Evolutionary conservation across 2,113 vertebrate genomes (phyloP).

Genomic region (Tupaia chinensis): DNA sequence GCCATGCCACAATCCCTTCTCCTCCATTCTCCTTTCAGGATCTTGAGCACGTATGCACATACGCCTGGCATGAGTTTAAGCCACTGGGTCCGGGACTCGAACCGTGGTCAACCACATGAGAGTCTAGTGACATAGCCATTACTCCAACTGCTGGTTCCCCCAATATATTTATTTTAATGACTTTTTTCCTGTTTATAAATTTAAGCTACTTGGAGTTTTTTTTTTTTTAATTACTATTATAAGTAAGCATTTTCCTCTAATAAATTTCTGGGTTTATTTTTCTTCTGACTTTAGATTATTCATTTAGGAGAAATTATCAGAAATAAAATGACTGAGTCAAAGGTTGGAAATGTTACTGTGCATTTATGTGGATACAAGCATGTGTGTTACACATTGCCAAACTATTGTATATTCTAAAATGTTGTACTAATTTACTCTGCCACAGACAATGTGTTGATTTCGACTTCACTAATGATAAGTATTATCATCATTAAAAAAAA

Average conservation of each 20-base stretch:
- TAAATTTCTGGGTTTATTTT: neutral
- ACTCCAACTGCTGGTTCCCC: too few species aligned
- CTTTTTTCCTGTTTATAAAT: neutral
- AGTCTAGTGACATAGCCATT: too few species aligned
- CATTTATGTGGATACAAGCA: rapidly evolving
- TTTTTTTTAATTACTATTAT: neutral
- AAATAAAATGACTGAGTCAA: conserved; percentile 13
- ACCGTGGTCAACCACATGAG: too few species aligned
- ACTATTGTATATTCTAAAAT: neutral
- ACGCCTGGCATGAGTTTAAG: too few species aligned
- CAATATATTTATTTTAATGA: neutral
- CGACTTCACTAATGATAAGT: neutral
- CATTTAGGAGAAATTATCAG: neutral
- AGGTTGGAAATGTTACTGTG: neutral
- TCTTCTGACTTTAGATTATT: conserved; percentile 26
- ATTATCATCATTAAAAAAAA: neutral
- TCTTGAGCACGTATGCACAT: too few species aligned
- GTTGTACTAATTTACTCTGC: neutral
- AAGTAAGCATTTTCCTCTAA: neutral
- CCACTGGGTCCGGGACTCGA: too few species aligned
- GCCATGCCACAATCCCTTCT: too few species aligned
- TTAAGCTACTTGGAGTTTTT: neutral
- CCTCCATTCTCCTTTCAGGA: too few species aligned
- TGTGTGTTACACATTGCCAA: neutral
- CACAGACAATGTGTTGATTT: neutral